These are phyloP conservation scores for Ornithoptera alexandrae DNA, from an alignment of 2,888 invertebrate genomes.

Conservation along the genomic window DNA sequence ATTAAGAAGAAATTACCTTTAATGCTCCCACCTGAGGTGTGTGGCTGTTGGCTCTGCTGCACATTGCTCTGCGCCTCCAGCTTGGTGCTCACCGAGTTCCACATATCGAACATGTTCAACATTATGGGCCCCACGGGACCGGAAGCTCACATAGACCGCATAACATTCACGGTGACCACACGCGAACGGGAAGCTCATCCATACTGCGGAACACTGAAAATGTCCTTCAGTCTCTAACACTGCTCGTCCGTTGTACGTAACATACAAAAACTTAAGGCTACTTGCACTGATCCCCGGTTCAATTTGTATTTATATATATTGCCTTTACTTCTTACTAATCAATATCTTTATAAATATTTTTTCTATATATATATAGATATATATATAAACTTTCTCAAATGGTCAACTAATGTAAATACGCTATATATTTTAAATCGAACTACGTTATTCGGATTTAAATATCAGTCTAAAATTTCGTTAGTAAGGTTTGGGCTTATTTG, in stretches of 20 bases:
- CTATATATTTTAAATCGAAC: constrained; percentile 61
- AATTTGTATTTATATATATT: constrained; percentile 54
- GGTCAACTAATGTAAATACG: constrained; percentile 79
- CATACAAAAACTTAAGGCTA: constrained; percentile 65
- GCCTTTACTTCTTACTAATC: constrained; percentile 51
- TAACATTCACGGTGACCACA: constrained; percentile 38
- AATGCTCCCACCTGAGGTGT: constrained; percentile 90
- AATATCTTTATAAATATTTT: constrained; percentile 48
- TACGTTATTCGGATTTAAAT: constrained; percentile 71
- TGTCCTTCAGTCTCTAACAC: constrained; percentile 57
- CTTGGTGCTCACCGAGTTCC: constrained; percentile 88
- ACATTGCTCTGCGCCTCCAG: constrained; percentile 84
- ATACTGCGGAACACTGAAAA: constrained; percentile 54
- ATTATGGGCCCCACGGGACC: constrained; percentile 58
- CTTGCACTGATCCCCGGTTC: constrained; percentile 71
- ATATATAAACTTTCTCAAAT: constrained; percentile 77
- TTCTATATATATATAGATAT: constrained; percentile 34
- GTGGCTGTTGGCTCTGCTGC: constrained; percentile 85
- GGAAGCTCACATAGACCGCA: constrained; percentile 48
- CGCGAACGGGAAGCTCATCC: constrained; percentile 43
- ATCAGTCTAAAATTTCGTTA: constrained; percentile 80
- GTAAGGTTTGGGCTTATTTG: constrained; percentile 72
- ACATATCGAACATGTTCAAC: constrained; percentile 90
- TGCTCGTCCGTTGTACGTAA: constrained; percentile 68
- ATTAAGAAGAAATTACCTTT: constrained; percentile 84